These are phyloP conservation scores for Cyrtonyx montezumae DNA, from an alignment of 2,113 vertebrate species.

Conservation along the genomic window DNA sequence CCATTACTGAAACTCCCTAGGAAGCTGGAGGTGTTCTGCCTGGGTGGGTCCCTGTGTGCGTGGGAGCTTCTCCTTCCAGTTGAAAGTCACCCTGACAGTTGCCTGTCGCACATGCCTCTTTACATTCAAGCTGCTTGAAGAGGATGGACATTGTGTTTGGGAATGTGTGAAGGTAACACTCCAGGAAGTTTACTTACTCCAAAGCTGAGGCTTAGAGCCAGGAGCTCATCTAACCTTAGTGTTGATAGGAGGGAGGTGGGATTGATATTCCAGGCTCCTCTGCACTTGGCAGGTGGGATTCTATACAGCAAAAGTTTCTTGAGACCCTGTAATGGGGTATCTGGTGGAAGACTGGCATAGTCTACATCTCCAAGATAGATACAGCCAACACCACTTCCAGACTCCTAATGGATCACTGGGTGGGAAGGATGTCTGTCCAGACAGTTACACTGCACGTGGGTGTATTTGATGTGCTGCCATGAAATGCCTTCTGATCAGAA, in stretches of 20 bases:
- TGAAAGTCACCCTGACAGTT: neutral
- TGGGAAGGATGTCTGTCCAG: conserved; percentile 27
- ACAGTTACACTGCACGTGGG: conserved; percentile 16
- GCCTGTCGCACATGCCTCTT: neutral
- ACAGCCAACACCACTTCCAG: neutral
- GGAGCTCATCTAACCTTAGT: neutral
- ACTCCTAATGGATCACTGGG: neutral
- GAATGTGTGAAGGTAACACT: neutral
- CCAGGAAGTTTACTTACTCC: neutral
- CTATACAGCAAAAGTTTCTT: neutral
- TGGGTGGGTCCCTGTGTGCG: neutral
- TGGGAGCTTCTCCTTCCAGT: neutral
- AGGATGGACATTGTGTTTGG: neutral
- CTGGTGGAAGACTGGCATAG: conserved; percentile 15
- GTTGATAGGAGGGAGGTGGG: neutral
- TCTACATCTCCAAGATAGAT: neutral
- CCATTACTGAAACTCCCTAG: neutral
- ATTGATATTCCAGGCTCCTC: neutral
- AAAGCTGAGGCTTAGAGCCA: neutral
- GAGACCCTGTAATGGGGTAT: neutral
- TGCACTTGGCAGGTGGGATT: neutral
- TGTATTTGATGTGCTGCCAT: conserved; percentile 67
- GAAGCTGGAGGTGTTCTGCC: rapidly evolving
- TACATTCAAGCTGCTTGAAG: neutral
- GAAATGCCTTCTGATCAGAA: conserved; percentile 49